A percentile compares a stretch with the other conserved stretches of the same genome.
phyloP scores from a whole-genome alignment of 2,113 vertebrate species.

The Pterocles gutturalis region DNA sequence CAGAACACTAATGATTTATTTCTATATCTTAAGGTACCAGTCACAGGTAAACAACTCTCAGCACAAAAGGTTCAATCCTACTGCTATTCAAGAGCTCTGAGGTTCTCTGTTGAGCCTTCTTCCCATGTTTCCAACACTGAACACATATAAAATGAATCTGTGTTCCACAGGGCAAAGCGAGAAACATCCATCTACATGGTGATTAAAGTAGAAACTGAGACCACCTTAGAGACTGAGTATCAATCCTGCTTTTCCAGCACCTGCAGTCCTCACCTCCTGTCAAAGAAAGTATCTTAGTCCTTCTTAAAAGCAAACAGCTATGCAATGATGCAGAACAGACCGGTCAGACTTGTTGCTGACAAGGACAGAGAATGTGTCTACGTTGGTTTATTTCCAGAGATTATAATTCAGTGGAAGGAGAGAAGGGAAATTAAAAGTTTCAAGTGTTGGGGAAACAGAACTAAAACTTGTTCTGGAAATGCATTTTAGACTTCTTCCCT shows the following conservation, averaged over 20 bases:
- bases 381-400: background rate
- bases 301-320: background rate
- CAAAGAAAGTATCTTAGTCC: background rate
- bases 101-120: background rate
- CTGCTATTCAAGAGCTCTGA: background rate
- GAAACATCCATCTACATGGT: accelerated
- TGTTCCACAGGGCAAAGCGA: background rate
- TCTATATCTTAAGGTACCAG: background rate
- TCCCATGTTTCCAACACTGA: background rate
- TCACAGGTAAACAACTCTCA: background rate
- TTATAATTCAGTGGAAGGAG: background rate
- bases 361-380: background rate
- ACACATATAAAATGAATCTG: accelerated
- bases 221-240: background rate
- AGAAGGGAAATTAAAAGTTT: background rate
- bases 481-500: background rate
- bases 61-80: background rate
- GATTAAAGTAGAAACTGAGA: background rate
- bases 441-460: background rate
- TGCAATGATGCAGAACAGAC: background rate
- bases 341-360: background rate
- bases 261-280: background rate
- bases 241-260: background rate
- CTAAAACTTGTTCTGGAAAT: background rate
- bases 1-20: background rate